These are phyloP conservation scores for Chrysolina oricalcia DNA, from an alignment of 2,888 invertebrate species.

Conservation along the genomic window DNA sequence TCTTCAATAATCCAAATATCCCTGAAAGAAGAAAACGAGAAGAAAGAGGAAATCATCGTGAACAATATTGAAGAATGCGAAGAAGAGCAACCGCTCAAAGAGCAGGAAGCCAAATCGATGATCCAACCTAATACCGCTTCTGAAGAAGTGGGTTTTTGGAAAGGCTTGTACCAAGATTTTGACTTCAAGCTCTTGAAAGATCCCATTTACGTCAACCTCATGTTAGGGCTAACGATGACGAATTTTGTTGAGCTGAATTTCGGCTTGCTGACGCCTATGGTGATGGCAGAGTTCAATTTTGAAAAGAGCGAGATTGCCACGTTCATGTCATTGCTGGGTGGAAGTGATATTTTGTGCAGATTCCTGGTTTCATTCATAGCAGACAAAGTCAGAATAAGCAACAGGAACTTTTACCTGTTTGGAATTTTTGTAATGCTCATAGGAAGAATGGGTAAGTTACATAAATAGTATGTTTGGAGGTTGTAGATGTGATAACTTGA, in stretches of 20 bases:
- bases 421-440: constrained; percentile 80
- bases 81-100: constrained; percentile 3
- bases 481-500: too few species aligned
- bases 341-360: constrained; percentile 78
- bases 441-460: constrained; percentile 77
- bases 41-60: background rate
- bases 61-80: background rate
- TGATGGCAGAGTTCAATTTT: constrained; percentile 80
- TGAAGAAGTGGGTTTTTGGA: constrained; percentile 70
- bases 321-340: constrained; percentile 81
- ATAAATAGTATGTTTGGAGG: background rate
- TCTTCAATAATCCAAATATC: background rate
- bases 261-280: constrained; percentile 82
- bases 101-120: constrained; percentile 46
- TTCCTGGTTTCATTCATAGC: constrained; percentile 81
- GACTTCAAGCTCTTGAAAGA: constrained; percentile 82
- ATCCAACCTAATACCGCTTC: constrained; percentile 26
- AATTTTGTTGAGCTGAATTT: constrained; percentile 84
- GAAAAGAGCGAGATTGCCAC: constrained; percentile 77
- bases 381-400: constrained; percentile 81
- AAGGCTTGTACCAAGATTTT: constrained; percentile 79
- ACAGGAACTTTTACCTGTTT: constrained; percentile 80
- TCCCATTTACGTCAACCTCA: constrained; percentile 81
- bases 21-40: background rate
- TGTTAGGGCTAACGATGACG: constrained; percentile 81